Base-by-base conservation (phyloP, 2,113 vertebrate genomes). In the Perognathus longimembris region DNA sequence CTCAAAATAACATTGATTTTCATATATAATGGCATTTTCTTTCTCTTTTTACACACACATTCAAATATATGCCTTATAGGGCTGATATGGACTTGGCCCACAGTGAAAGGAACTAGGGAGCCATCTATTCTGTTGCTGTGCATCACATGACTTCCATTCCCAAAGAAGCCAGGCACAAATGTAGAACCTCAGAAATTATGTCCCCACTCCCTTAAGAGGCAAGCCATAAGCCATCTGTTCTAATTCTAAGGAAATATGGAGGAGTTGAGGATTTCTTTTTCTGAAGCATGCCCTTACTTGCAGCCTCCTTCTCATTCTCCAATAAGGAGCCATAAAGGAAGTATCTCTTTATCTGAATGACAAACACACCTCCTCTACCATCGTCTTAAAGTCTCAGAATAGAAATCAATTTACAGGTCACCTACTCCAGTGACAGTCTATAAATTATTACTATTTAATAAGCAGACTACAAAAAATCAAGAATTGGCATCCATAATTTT, bases 381-480 rank as follows among this genome's bases (percentile, higher is more conserved):
- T 18, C 22, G 83, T 89, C 40, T 71, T 36, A 80, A 90, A 79
- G n/a, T 45, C 30, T 89, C 30, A 57, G 34, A 75, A 10, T 17
- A 91, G 42, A 89, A 71, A 88, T 66, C 12, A 50, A 63, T 14
- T 89, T 67, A 63, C 26, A 83, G 34, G 67, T n/a, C 11, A 78
- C 38, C 18, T n/a, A 38, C 11, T 67, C 75, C 14, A 67, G 30
- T 50, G 17, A 38, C 28, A 95, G 75, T 75, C 45, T 12, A 1
- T 70, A 75, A 80, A 50, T 2, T 34, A 14, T 64, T 63, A 77
- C 67, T 24, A 24, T 45, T 81, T 73, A 22, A 82, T 12, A 73
- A 69, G 77, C 42, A 69, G 45, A 54, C 34, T 14, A 54, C 14
- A 88, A 71, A 74, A 90, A 85, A 45, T 21, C n/a, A 32, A 85